A percentile compares a stretch with the other conserved stretches of the same genome.
phyloP scores from a whole-genome alignment of 2,888 invertebrate genomes.

The Apeira syringaria region DNA sequence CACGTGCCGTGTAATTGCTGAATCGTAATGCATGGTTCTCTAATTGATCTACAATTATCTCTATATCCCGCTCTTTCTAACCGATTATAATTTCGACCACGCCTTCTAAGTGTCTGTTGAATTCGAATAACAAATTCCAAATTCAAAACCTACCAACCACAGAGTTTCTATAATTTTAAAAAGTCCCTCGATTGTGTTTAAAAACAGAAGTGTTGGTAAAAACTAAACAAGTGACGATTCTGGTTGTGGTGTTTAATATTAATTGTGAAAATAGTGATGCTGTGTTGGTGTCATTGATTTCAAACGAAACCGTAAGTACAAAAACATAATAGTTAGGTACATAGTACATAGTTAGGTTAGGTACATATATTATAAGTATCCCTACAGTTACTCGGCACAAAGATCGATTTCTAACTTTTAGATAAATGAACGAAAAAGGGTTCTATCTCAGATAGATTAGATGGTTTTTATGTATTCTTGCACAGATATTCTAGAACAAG shows the following conservation, averaged over 20 bases:
- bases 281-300: conserved; percentile 56
- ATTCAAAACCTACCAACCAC: conserved; percentile 31
- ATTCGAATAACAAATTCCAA: conserved; percentile 27
- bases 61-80: conserved; percentile 68
- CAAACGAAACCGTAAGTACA: conserved; percentile 63
- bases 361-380: too few species aligned
- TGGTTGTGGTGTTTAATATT: conserved; percentile 47
- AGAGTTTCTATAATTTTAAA: conserved; percentile 6
- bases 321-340: too few species aligned
- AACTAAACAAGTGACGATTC: conserved; percentile 47
- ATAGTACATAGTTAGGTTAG: too few species aligned
- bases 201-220: conserved; percentile 40
- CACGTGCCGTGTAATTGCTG: conserved; percentile 70
- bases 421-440: too few species aligned
- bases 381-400: too few species aligned
- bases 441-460: too few species aligned
- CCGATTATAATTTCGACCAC: conserved; percentile 55
- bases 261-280: conserved; percentile 72
- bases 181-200: conserved; percentile 31
- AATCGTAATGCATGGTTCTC: conserved; percentile 61
- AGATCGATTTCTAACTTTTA: too few species aligned
- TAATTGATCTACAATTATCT: conserved; percentile 70
- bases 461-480: too few species aligned
- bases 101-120: conserved; percentile 37
- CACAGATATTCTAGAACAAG: too few species aligned